phyloP scores from a whole-genome alignment of 30 jellyfish, hydroid and myxozoan species.

The Turritopsis rubra region DNA sequence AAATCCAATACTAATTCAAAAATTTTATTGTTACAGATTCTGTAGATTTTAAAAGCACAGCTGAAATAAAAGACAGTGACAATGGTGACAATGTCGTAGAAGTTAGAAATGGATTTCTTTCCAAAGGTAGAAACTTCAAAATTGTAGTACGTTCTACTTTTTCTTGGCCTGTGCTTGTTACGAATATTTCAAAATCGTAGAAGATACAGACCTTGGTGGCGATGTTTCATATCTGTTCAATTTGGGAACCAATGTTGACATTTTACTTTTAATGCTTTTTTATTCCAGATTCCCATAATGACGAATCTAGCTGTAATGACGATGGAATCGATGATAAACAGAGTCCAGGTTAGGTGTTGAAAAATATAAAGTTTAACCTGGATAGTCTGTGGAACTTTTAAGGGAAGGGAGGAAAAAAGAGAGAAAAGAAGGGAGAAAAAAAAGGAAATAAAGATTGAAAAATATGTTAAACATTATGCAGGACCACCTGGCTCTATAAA shows the following conservation, averaged over 20 bases:
- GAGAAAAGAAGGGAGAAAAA: conserved; percentile 3
- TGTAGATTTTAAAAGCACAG: not conserved
- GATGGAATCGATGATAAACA: not conserved
- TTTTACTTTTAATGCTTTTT: not conserved
- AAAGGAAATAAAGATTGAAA: not conserved
- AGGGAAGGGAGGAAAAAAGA: not conserved
- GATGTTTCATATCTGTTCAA: not conserved
- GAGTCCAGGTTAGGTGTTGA: not conserved
- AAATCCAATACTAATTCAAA: not conserved
- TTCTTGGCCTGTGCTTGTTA: not conserved
- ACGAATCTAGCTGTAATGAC: not conserved
- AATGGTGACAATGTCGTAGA: not conserved
- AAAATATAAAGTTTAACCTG: not conserved
- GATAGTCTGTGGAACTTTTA: not conserved
- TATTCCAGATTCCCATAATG: not conserved
- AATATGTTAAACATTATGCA: conserved; percentile 1
- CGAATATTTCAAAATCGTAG: not conserved
- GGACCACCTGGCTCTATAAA: conserved; percentile 17
- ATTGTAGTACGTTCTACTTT: not conserved
- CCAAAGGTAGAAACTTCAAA: not conserved
- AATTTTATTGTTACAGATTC: not conserved
- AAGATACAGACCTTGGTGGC: not conserved
- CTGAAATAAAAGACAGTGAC: not conserved
- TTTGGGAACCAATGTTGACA: not conserved
- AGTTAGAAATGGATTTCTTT: not conserved